These are phyloP conservation scores for Forbesichthys agassizii DNA, from an alignment of 2,113 vertebrate genomes.

Conservation along the genomic window DNA sequence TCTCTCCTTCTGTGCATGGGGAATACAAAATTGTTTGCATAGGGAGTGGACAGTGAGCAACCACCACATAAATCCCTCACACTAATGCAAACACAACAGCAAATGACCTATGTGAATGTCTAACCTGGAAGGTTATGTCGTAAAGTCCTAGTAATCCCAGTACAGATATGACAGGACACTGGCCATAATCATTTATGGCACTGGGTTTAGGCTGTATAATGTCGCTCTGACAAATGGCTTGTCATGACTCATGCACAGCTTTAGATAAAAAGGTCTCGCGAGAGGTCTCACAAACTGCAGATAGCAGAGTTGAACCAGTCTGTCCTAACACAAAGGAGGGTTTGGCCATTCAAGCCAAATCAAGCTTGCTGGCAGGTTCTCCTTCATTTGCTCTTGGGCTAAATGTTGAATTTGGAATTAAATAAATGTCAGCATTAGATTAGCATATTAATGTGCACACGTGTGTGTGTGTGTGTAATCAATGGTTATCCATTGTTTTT, in stretches of 20 bases:
- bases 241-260: slow-evolving; percentile 51
- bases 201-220: slow-evolving; percentile 26
- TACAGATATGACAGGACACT: slow-evolving; percentile 62
- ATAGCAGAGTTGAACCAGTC: slow-evolving; percentile 17
- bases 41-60: slow-evolving; percentile 38
- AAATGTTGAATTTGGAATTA: too few species aligned
- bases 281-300: slow-evolving; percentile 19
- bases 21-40: slow-evolving; percentile 39
- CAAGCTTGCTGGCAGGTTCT: neutral
- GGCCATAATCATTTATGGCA: slow-evolving; percentile 61
- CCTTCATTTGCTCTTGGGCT: too few species aligned
- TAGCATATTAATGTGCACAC: neutral
- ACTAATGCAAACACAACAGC: slow-evolving; percentile 62
- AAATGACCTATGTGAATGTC: slow-evolving; percentile 62
- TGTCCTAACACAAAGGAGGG: slow-evolving; percentile 19
- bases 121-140: slow-evolving; percentile 42
- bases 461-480: neutral
- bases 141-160: slow-evolving; percentile 46
- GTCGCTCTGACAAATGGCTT: slow-evolving; percentile 46
- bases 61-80: slow-evolving; percentile 67
- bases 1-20: slow-evolving; percentile 46
- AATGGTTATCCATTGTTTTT: neutral
- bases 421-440: too few species aligned
- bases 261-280: slow-evolving; percentile 49
- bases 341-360: too few species aligned